Conservation (phyloP, 35 echinoderm and acorn worm species). For the Ptychodera flava region DNA sequence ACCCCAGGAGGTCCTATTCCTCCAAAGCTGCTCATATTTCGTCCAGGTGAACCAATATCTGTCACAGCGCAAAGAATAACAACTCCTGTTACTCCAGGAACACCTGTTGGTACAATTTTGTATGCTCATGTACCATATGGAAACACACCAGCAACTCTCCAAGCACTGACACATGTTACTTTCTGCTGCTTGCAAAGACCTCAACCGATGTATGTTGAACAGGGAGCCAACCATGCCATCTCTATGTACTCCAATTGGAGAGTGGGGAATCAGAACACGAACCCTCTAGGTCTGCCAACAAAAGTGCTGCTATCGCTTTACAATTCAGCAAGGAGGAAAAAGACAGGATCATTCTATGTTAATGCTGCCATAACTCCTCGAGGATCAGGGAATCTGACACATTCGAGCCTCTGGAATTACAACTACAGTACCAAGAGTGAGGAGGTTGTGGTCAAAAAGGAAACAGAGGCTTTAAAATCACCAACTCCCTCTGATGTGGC, state of each 20-base stretch:
- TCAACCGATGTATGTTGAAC: slow-evolving; percentile 95
- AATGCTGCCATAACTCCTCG: slow-evolving; percentile 42
- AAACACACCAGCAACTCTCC: slow-evolving; percentile 54
- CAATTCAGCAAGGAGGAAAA: slow-evolving; percentile 67
- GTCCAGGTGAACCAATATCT: neutral
- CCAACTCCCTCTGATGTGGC: neutral
- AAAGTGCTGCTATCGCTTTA: slow-evolving; percentile 82
- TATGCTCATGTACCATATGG: slow-evolving; percentile 30
- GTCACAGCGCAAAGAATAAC: neutral
- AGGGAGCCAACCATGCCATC: slow-evolving; percentile 65
- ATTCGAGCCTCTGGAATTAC: slow-evolving; percentile 54
- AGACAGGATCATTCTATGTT: slow-evolving; percentile 43
- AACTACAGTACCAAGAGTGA: neutral
- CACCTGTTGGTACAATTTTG: slow-evolving; percentile 10
- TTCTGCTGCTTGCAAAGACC: slow-evolving; percentile 61
- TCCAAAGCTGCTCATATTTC: neutral
- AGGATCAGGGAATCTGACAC: slow-evolving; percentile 67
- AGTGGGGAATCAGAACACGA: slow-evolving; percentile 47
- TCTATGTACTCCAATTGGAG: slow-evolving; percentile 99
- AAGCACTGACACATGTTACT: slow-evolving; percentile 65
- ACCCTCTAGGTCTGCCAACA: slow-evolving; percentile 88
- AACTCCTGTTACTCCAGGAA: neutral
- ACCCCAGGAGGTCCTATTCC: neutral
- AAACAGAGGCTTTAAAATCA: neutral
- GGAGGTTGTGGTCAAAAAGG: neutral